Conservation (phyloP, 2,797 vertebrate genomes). For the Falco columbarius region DNA sequence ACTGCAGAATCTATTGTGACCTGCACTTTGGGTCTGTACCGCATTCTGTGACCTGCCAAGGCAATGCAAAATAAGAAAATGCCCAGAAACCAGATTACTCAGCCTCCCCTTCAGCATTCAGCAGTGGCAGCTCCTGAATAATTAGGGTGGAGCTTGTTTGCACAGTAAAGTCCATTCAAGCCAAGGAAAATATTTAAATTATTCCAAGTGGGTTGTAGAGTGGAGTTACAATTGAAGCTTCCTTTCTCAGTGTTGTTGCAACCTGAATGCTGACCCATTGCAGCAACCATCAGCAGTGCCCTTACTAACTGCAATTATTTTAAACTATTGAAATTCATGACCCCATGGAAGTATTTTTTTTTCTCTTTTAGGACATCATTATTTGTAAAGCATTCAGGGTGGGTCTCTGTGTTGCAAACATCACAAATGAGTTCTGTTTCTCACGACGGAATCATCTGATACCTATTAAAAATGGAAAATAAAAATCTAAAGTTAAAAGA, state of each 20-base stretch:
- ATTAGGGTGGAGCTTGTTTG: neutral
- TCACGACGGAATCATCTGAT: neutral
- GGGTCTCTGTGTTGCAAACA: neutral
- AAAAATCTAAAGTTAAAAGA: neutral
- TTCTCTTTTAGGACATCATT: neutral
- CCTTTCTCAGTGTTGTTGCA: neutral
- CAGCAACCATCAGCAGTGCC: neutral
- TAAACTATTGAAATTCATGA: neutral
- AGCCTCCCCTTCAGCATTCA: neutral
- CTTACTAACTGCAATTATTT: neutral
- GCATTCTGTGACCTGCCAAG: neutral
- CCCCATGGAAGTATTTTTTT: neutral
- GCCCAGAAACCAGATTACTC: neutral
- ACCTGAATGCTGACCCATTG: neutral
- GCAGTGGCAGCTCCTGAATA: neutral
- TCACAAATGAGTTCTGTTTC: neutral
- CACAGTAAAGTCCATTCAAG: constrained; percentile 16
- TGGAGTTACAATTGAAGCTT: neutral
- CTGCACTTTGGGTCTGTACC: neutral
- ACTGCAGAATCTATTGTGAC: neutral
- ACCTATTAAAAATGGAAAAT: neutral
- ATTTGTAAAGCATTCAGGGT: neutral
- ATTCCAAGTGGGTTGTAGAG: constrained; percentile 10
- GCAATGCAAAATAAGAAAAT: neutral
- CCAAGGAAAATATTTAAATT: constrained; percentile 11